Base-by-base conservation (phyloP, 2,888 invertebrate genomes). In the Nomada ferruginata region DNA sequence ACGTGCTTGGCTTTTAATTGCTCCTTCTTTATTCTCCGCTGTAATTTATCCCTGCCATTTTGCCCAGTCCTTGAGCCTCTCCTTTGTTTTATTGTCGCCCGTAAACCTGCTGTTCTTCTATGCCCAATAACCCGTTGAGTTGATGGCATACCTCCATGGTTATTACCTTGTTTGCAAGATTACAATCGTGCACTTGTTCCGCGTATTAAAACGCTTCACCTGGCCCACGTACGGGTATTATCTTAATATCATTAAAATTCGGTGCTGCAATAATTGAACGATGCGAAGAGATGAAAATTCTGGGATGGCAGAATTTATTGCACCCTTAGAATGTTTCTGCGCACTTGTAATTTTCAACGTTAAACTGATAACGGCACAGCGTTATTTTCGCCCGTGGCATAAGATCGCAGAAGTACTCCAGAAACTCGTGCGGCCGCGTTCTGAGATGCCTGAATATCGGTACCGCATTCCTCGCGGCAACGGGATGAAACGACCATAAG, bases 401-500 rank as follows among this genome's bases (percentile, higher is more conserved):
- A 9, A 18, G 15, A 47, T 13, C 10, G 2, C 10, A 42, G 52
- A 59, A 50, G 9, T 29, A 65, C 18, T 23, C 5, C 59, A 13
- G 2, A 2, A 57, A 13, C 47, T 13, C 3, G 29, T 11, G 52
- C 11, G 23, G n/a, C n/a, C 52, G 13, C 13, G n/a, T 55, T 74
- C 64, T 23, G 11, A 5, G 36, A 15, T 18, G 74, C 29, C 53
- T 55, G 13, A 50, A 64, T 85, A 85, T 73, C 76, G 65, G 59
- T 36, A 72, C 55, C 72, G 75, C 73, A 66, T 82, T 82, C 61
- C 80, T 70, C 71, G 73, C 76, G 70, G 73, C 79, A 70, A 73
- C 61, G 64, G 65, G 63, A 84, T 81, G 84, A 84, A 77, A 81
- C 64, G 70, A 79, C 65, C 84, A 70, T 88, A 87, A 84, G 79